These are phyloP conservation scores for Urocitellus parryii DNA, from an alignment of 2,113 vertebrate genomes.

Conservation along the genomic window DNA sequence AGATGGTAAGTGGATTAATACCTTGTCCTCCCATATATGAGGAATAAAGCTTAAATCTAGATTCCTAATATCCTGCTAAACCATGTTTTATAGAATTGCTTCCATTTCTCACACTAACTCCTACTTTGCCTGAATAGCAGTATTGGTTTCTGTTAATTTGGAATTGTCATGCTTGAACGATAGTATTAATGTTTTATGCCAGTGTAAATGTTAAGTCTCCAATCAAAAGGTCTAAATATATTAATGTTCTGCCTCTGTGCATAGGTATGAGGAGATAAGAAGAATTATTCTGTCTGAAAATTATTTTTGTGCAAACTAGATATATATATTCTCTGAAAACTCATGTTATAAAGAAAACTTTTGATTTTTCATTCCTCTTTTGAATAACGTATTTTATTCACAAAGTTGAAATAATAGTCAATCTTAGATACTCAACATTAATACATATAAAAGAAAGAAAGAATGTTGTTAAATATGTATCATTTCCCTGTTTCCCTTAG, in stretches of 20 bases:
- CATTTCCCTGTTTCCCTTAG: background rate
- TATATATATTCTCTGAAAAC: conserved; percentile 65
- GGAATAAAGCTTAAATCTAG: conserved; percentile 78
- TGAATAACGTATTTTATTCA: conserved; percentile 37
- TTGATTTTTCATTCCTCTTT: conserved; percentile 61
- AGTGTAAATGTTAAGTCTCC: conserved; percentile 86
- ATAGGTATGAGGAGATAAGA: conserved; percentile 87
- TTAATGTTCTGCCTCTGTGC: conserved; percentile 82
- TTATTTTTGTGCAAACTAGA: conserved; percentile 65
- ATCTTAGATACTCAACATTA: background rate
- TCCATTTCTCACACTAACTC: conserved; percentile 83
- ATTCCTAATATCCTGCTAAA: conserved; percentile 63
- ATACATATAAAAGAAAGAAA: background rate
- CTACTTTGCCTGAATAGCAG: conserved; percentile 74
- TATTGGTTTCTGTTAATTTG: conserved; percentile 87
- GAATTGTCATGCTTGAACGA: conserved; percentile 85
- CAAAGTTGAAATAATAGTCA: conserved; percentile 63
- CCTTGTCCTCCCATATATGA: conserved; percentile 64
- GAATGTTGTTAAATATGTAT: background rate
- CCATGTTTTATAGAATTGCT: conserved; percentile 73
- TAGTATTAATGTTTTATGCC: conserved; percentile 86
- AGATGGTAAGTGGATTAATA: conserved; percentile 77
- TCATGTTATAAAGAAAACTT: conserved; percentile 67
- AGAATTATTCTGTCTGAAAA: conserved; percentile 81
- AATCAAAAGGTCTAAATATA: conserved; percentile 86